Evolutionary conservation across 2,113 vertebrate species (phyloP).

Genomic region (Paraplagusia blochii): DNA sequence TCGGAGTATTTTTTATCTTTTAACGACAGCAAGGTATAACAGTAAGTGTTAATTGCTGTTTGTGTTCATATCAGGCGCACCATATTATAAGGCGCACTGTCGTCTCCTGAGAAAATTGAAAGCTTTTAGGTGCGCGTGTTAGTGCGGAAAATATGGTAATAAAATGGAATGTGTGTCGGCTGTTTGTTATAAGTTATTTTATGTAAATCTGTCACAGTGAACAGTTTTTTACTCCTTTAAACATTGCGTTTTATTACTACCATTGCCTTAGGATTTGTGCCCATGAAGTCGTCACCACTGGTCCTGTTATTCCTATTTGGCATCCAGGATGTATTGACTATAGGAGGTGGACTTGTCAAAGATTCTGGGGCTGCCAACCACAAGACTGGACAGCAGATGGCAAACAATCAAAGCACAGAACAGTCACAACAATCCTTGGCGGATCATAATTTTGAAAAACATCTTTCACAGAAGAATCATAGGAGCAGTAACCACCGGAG

Average conservation of each 20-base stretch:
- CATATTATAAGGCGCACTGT: too few relatives aligned
- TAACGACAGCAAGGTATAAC: too few relatives aligned
- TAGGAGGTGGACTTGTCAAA: conserved; percentile 83
- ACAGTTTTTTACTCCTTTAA: background rate
- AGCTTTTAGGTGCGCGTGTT: too few relatives aligned
- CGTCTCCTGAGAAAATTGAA: too few relatives aligned
- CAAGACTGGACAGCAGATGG: conserved; percentile 65
- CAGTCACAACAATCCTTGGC: conserved; percentile 59
- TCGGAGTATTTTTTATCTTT: too few relatives aligned
- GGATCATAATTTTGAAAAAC: conserved; percentile 55
- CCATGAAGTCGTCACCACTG: conserved; percentile 97
- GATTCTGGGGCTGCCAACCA: conserved; percentile 72
- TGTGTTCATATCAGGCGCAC: too few relatives aligned
- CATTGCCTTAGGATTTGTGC: conserved; percentile 77
- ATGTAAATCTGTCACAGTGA: too few relatives aligned
- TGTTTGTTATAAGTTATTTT: too few relatives aligned
- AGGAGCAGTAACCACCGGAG: conserved; percentile 69
- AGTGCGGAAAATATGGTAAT: too few relatives aligned
- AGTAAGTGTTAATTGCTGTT: too few relatives aligned
- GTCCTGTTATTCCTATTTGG: conserved; percentile 92
- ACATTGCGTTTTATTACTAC: background rate
- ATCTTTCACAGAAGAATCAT: conserved; percentile 47
- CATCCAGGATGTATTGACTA: conserved; percentile 89
- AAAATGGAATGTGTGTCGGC: too few relatives aligned
- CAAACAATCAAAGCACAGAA: conserved; percentile 68